Conservation (phyloP, 2,113 vertebrate species). For the Lutjanus erythropterus region DNA sequence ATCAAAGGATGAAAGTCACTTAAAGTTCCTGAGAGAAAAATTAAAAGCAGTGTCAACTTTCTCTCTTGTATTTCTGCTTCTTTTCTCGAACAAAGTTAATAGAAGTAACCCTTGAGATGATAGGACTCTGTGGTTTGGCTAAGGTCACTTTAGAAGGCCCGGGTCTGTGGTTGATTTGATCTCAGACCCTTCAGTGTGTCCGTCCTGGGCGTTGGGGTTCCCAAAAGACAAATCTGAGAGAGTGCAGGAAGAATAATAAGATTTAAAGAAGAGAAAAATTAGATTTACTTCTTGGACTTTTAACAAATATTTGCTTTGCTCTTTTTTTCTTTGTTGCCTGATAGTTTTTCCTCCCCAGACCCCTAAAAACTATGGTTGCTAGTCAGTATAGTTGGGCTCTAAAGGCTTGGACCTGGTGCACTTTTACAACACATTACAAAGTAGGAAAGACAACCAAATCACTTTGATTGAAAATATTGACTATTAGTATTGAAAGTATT, state of each 20-base stretch:
- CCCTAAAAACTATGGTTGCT: background rate
- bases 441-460: background rate
- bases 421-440: background rate
- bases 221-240: background rate
- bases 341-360: background rate
- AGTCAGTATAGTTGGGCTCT: background rate
- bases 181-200: background rate
- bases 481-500: background rate
- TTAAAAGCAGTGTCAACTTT: too few species aligned
- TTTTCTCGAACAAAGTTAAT: too few species aligned
- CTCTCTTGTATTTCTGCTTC: background rate
- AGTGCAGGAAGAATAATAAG: background rate
- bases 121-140: background rate
- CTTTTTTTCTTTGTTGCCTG: background rate
- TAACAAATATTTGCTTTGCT: background rate
- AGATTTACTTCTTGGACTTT: background rate
- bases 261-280: background rate
- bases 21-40: too few species aligned
- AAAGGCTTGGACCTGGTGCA: background rate
- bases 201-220: background rate
- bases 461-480: background rate
- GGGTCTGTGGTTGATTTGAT: background rate
- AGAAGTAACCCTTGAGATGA: background rate
- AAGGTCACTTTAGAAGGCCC: background rate
- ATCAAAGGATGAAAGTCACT: too few species aligned